Base-by-base conservation (phyloP, 2,113 vertebrate genomes). In the Cephalopterus ornatus region DNA sequence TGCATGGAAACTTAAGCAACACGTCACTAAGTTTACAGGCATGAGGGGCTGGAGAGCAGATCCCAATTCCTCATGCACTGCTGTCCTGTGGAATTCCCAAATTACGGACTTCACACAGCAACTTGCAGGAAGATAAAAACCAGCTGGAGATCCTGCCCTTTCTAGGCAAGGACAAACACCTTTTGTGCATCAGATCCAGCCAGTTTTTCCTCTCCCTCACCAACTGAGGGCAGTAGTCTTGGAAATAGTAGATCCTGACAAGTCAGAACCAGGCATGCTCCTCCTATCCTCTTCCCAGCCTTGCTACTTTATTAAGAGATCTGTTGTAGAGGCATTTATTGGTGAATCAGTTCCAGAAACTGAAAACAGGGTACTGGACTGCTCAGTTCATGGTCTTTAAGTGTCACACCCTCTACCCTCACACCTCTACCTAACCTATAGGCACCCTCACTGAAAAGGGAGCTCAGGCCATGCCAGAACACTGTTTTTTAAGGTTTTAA, bases 331-430 rank as follows among this genome's bases (percentile, higher is more conserved):
- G 56, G 75, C 0, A 75, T 41, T 83, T 79, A 32, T 50, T 72
- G 18, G 28, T 41, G 2, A 46, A 32, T n/a, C 33, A 35, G 35
- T 74, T 78, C 47, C 35, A 75, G 37, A 16, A 92, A 81, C 17
- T 71, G 61, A 13, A 46, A 62, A n/a, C 13, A 27, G 5, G 5
- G 52, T 16, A 41, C 39, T 50, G 15, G 28, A 33, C 23, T 67
- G 22, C 24, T 85, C 47, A 53, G 1, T 27, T 92, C 5, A 6
- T 2, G 5, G 11, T 50, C 77, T 78, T 44, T 9, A 78, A 30
- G 15, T 1, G 0, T 53, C 35, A n/a, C 6, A n/a, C 11, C 23
- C 11, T 63, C n/a, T n/a, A n/a, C n/a, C n/a, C n/a, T n/a, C n/a
- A n/a, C 26, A 20, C 37, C 5, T 67, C 24, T 50, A 13, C 28